Evolutionary conservation across 2,113 vertebrate species (phyloP).

Genomic region (Henicopernis longicauda): DNA sequence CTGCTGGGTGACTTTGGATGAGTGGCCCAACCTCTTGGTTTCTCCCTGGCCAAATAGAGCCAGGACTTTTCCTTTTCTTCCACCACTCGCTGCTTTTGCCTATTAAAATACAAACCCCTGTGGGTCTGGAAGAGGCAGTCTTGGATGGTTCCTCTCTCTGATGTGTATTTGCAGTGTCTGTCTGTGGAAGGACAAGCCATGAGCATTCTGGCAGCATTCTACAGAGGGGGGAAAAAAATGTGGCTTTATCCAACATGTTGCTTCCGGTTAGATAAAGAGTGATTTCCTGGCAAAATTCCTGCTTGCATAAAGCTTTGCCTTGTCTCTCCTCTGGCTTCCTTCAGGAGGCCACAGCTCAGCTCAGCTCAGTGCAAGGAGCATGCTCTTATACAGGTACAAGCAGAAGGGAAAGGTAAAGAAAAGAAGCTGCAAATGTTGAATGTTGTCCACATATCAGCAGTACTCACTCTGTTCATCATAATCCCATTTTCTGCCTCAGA

Average conservation of each 20-base stretch:
- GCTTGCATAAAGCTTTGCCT: not conserved
- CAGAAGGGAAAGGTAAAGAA: constrained; percentile 3
- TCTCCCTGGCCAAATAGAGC: not conserved
- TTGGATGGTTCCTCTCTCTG: not conserved
- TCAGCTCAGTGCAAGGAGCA: not conserved
- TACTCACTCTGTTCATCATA: constrained; percentile 14
- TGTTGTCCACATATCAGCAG: constrained; percentile 24
- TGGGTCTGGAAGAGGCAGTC: not conserved
- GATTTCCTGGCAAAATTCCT: not conserved
- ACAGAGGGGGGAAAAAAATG: not conserved
- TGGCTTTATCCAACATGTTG: not conserved
- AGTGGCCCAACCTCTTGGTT: not conserved
- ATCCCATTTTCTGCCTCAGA: constrained; percentile 55
- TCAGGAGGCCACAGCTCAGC: not conserved
- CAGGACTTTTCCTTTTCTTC: not conserved
- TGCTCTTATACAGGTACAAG: not conserved
- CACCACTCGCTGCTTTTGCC: not conserved
- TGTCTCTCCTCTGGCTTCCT: not conserved
- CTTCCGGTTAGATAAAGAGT: not conserved
- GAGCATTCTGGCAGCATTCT: not conserved
- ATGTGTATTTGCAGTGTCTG: not conserved
- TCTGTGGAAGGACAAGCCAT: not conserved
- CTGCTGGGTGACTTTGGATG: not conserved
- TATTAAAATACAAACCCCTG: not conserved
- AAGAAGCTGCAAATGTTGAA: constrained; percentile 24